Evolutionary conservation across 2,888 invertebrate species (phyloP).

Genomic region (Iselma pallidipennis): DNA sequence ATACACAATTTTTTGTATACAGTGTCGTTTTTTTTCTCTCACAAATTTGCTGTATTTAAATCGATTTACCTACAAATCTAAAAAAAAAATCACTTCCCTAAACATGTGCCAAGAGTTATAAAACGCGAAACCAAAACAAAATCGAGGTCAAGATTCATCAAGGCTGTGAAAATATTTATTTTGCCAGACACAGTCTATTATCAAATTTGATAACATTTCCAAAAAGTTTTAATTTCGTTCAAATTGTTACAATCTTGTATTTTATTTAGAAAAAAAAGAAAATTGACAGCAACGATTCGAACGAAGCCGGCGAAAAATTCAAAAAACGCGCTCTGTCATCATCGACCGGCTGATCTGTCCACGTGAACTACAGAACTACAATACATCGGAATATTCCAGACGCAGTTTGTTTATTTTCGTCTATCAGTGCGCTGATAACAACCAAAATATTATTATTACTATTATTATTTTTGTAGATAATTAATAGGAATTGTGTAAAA

Average conservation of each 20-base stretch:
- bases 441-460: background rate
- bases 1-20: too few species aligned
- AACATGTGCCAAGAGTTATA: constrained; percentile 19
- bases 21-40: too few species aligned
- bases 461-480: constrained; percentile 12
- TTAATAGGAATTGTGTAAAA: too few species aligned
- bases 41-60: background rate
- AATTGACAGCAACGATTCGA: too few species aligned
- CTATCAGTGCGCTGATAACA: constrained; percentile 38
- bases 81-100: constrained; percentile 11
- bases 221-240: too few species aligned
- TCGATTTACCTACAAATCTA: background rate
- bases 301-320: constrained; percentile 8
- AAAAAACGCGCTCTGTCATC: constrained; percentile 18
- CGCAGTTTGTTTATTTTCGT: constrained; percentile 48
- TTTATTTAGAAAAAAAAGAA: too few species aligned
- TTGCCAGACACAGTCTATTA: too few species aligned
- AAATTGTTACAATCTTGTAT: too few species aligned
- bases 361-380: constrained; percentile 52
- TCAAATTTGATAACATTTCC: too few species aligned
- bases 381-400: constrained; percentile 43
- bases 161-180: too few species aligned
- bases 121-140: constrained; percentile 13
- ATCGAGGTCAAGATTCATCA: constrained; percentile 24
- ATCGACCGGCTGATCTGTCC: constrained; percentile 47